Percentiles rank a stretch among this genome's conserved stretches.
These are phyloP conservation scores for Mormyrus proboscirostris DNA, from an alignment of 2,797 vertebrate species.

Conservation along the genomic window DNA sequence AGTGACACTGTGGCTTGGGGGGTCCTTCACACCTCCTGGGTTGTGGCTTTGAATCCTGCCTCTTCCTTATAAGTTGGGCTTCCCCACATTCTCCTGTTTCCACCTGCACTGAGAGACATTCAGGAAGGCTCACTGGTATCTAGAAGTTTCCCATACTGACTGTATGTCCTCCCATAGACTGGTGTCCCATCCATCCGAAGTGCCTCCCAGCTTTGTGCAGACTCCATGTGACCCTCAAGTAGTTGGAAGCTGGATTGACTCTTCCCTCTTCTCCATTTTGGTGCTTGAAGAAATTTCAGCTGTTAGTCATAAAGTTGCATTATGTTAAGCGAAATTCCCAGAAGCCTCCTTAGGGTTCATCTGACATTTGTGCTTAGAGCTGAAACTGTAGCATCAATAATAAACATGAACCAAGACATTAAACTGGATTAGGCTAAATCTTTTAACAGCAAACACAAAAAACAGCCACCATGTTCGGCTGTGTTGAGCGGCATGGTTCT, in stretches of 20 bases:
- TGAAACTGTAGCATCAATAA: neutral
- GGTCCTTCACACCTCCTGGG: neutral
- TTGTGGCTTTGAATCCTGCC: neutral
- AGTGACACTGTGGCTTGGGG: neutral
- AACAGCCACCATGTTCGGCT: neutral
- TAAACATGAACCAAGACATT: neutral
- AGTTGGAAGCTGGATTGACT: neutral
- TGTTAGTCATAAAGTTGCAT: neutral
- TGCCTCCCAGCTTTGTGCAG: neutral
- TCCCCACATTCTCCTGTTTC: neutral
- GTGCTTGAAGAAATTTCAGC: neutral
- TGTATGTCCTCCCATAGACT: neutral
- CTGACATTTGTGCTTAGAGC: neutral
- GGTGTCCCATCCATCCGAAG: neutral
- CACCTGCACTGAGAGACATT: neutral
- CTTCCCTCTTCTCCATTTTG: neutral
- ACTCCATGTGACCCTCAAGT: neutral
- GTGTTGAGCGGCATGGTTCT: neutral
- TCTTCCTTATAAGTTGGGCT: neutral
- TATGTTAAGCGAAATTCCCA: neutral
- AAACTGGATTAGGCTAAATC: conserved; percentile 2
- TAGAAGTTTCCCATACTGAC: neutral
- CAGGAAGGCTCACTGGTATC: neutral
- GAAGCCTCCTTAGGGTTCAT: neutral
- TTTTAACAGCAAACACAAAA: neutral